Evolutionary conservation across 2,113 vertebrate genomes (phyloP).

Genomic region (Malurus melanocephalus): DNA sequence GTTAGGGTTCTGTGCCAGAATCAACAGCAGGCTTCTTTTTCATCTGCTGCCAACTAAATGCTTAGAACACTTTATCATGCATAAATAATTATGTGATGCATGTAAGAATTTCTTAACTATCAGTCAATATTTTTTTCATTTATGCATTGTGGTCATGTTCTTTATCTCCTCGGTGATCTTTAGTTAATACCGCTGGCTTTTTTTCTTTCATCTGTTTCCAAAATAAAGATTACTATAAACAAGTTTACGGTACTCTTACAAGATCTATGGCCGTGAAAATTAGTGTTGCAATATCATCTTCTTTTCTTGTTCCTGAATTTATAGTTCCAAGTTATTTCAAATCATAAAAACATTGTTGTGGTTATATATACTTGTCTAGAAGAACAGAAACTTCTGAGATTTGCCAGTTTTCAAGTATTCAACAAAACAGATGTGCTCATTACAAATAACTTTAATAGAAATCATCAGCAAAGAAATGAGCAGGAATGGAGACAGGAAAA

Average conservation of each 20-base stretch:
- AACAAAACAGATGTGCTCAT: constrained; percentile 23
- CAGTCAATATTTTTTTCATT: constrained; percentile 14
- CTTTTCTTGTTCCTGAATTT: constrained; percentile 20
- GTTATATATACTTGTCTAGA: not conserved
- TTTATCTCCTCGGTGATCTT: constrained; percentile 26
- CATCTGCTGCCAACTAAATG: constrained; percentile 36
- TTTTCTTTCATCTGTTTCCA: constrained; percentile 42
- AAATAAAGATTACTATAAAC: constrained; percentile 1
- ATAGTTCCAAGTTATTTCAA: constrained; percentile 1
- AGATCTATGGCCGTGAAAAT: constrained; percentile 8
- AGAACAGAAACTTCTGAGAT: not conserved
- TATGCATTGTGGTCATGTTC: not conserved
- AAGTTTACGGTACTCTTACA: not conserved
- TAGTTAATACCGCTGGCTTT: not conserved
- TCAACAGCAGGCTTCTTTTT: constrained; percentile 35
- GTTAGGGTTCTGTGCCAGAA: constrained; percentile 26
- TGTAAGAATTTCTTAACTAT: constrained; percentile 41
- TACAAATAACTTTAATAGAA: not conserved
- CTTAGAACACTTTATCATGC: constrained; percentile 20
- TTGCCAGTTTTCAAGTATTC: not conserved
- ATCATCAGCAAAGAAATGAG: not conserved
- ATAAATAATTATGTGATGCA: constrained; percentile 29
- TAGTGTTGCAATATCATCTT: constrained; percentile 5
- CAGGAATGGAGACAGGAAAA: not conserved
- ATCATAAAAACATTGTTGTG: constrained; percentile 3